These are phyloP conservation scores for Eupeodes luniger DNA, from an alignment of 2,888 invertebrate genomes.

Conservation along the genomic window DNA sequence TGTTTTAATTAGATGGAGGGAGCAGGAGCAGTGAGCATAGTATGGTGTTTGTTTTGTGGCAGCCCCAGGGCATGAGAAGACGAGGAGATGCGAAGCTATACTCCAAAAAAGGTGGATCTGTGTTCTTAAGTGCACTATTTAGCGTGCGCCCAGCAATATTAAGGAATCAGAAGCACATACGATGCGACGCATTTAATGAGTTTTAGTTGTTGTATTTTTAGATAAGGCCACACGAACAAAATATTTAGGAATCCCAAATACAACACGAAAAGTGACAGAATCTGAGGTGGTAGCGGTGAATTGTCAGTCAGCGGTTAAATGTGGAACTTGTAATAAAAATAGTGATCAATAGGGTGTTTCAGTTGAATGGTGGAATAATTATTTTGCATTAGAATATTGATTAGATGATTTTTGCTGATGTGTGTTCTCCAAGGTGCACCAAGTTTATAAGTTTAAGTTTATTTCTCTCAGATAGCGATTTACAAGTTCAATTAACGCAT, in stretches of 20 bases:
- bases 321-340: conserved; percentile 55
- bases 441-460: too few relatives aligned
- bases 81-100: conserved; percentile 15
- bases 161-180: conserved; percentile 53
- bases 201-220: conserved; percentile 54
- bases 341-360: conserved; percentile 1
- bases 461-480: too few relatives aligned
- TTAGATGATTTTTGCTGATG: too few relatives aligned
- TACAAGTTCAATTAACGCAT: too few relatives aligned
- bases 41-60: conserved; percentile 66
- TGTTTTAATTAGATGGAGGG: conserved; percentile 72
- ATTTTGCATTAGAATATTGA: too few relatives aligned
- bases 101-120: conserved; percentile 53
- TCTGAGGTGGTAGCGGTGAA: background rate
- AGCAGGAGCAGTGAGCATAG: conserved; percentile 57
- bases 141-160: conserved; percentile 44
- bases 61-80: conserved; percentile 27
- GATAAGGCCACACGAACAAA: conserved; percentile 63
- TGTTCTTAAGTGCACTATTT: conserved; percentile 72
- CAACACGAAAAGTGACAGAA: conserved; percentile 23
- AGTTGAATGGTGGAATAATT: background rate
- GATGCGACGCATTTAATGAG: conserved; percentile 42
- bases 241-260: conserved; percentile 50
- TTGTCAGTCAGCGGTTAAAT: conserved; percentile 13
- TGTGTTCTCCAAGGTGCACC: too few relatives aligned